A percentile compares a stretch with the other conserved stretches of the same genome.
Conservation (phyloP, 2,113 vertebrate genomes). For the Rhinoptilus africanus region DNA sequence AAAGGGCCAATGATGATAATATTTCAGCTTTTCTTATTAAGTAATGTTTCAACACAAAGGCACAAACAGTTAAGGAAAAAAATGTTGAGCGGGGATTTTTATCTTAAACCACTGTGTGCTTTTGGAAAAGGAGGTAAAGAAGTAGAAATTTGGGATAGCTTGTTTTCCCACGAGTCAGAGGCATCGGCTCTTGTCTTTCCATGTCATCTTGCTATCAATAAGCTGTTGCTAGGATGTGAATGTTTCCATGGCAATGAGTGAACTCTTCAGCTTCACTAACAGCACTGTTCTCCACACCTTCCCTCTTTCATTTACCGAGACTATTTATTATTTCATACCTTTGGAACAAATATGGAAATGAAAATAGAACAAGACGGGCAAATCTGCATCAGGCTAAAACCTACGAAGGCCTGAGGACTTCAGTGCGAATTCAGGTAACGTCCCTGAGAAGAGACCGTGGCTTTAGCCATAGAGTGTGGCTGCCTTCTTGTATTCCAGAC, state of each 20-base stretch:
- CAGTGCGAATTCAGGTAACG: neutral
- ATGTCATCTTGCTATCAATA: constrained; percentile 61
- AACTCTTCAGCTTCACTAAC: constrained; percentile 47
- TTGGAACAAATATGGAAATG: neutral
- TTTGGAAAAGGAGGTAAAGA: neutral
- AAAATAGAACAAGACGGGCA: neutral
- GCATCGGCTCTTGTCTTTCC: constrained; percentile 36
- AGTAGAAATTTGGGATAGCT: neutral
- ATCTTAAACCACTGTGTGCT: neutral
- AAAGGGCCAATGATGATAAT: neutral
- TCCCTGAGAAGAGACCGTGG: neutral
- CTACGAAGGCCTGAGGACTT: neutral
- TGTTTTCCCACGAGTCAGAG: constrained; percentile 17
- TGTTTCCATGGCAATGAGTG: constrained; percentile 63
- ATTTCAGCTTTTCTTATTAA: neutral
- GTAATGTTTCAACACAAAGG: neutral
- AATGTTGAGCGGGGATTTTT: neutral
- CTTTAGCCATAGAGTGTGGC: rapidly evolving
- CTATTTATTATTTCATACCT: neutral
- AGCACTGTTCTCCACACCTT: neutral
- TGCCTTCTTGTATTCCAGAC: neutral
- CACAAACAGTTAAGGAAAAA: neutral
- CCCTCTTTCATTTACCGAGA: neutral
- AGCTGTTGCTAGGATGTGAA: constrained; percentile 67
- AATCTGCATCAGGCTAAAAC: neutral